phyloP scores from a whole-genome alignment of 2,113 vertebrate species.

The Accipiter virgatus region DNA sequence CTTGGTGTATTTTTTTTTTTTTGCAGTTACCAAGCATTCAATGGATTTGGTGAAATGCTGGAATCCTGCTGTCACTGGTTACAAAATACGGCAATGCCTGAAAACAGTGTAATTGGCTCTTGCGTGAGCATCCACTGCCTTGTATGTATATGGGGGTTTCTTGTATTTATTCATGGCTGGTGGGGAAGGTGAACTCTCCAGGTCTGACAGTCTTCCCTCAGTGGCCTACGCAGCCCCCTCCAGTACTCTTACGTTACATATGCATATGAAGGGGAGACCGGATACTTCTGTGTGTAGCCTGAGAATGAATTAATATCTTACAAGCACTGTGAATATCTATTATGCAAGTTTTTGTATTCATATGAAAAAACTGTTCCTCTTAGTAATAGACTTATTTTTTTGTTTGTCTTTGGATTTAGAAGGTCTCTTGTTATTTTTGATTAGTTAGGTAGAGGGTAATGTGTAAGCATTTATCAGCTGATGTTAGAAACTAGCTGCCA shows the following conservation, averaged over 20 bases:
- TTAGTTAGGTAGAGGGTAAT: neutral
- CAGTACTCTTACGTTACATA: neutral
- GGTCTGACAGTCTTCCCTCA: neutral
- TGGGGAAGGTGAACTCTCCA: neutral
- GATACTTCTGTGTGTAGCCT: neutral
- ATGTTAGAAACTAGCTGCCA: conserved; percentile 51
- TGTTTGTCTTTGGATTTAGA: neutral
- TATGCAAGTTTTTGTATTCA: conserved; percentile 51
- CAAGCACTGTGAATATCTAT: conserved; percentile 53
- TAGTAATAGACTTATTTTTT: conserved; percentile 13
- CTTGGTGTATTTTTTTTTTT: neutral
- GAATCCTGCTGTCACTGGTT: neutral
- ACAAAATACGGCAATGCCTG: neutral
- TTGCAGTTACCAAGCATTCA: neutral
- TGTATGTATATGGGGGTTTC: neutral
- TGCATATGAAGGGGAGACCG: neutral
- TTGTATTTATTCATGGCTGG: neutral
- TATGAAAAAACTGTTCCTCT: neutral
- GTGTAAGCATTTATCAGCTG: conserved; percentile 18
- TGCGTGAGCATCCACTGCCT: neutral
- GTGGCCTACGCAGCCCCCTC: neutral
- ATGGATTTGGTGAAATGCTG: neutral
- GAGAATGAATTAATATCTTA: conserved; percentile 4
- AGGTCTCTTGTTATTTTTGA: neutral
- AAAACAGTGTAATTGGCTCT: neutral